Evolutionary conservation across 2,888 invertebrate genomes (phyloP).

Genomic region (Drosophila vallismaia): DNA sequence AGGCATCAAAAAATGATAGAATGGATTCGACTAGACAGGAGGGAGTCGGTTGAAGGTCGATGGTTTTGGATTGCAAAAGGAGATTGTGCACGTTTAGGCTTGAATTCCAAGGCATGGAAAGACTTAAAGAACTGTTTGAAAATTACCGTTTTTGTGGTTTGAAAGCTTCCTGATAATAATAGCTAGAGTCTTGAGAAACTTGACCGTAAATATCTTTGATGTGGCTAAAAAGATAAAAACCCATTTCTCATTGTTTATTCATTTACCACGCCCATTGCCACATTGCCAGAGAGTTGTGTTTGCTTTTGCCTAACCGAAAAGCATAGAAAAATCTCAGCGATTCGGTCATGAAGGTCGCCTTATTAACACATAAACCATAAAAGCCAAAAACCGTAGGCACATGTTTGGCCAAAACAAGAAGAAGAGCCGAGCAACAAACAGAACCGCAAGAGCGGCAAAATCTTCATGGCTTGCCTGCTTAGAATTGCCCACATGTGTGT

Average conservation of each 20-base stretch:
- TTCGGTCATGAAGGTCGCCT: slow-evolving; percentile 66
- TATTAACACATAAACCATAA: slow-evolving; percentile 80
- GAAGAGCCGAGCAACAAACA: slow-evolving; percentile 38
- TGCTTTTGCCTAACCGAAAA: slow-evolving; percentile 23
- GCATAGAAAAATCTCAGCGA: slow-evolving; percentile 57
- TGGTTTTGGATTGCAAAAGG: slow-evolving; percentile 22
- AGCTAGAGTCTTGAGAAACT: slow-evolving; percentile 12
- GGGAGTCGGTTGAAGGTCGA: slow-evolving; percentile 33
- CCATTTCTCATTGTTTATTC: slow-evolving; percentile 35
- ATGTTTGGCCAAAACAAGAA: slow-evolving; percentile 54
- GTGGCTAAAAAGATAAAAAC: slow-evolving; percentile 29
- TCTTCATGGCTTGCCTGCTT: slow-evolving; percentile 56
- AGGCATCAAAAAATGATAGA: slow-evolving; percentile 17
- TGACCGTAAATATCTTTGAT: slow-evolving; percentile 31
- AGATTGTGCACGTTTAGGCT: slow-evolving; percentile 9
- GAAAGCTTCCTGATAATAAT: background rate
- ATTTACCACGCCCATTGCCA: slow-evolving; percentile 46
- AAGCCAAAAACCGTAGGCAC: slow-evolving; percentile 62
- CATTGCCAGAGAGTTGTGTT: slow-evolving; percentile 20
- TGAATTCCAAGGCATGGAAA: background rate
- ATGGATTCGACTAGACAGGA: slow-evolving; percentile 31
- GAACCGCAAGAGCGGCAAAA: slow-evolving; percentile 38
- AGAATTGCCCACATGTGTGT: slow-evolving; percentile 79
- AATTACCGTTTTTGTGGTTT: background rate
- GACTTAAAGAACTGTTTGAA: background rate